Percentiles rank a stretch among this genome's conserved stretches.
Evolutionary conservation across 2,888 invertebrate species (phyloP).

Genomic region (Acleris cristana): DNA sequence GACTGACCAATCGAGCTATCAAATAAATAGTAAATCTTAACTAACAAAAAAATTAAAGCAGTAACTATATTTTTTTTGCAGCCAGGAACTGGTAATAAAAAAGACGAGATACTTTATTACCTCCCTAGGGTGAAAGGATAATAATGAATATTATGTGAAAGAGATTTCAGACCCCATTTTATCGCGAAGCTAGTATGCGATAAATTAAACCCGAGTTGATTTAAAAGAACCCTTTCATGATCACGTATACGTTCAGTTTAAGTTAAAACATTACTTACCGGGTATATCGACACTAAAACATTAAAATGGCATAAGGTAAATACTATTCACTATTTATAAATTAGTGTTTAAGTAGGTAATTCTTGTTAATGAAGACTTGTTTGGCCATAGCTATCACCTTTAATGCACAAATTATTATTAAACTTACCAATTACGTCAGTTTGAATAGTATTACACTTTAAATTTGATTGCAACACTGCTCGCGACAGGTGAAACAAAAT

Average conservation of each 20-base stretch:
- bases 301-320: no score
- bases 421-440: no score
- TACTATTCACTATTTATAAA: no score
- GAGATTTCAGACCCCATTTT: conserved; percentile 13
- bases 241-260: background rate
- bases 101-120: conserved; percentile 9
- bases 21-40: no score
- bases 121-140: conserved; percentile 14
- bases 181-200: conserved; percentile 2
- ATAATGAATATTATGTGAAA: conserved; percentile 22
- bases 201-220: conserved; percentile 6
- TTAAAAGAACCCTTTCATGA: conserved; percentile 3
- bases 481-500: background rate
- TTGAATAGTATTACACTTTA: background rate
- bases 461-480: background rate
- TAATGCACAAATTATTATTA: no score
- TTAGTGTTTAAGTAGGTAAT: no score
- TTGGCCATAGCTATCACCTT: no score
- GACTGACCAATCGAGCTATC: no score
- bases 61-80: background rate
- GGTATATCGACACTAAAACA: background rate
- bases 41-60: background rate
- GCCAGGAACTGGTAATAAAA: conserved; percentile 13
- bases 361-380: no score
- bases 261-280: background rate